Conservation (phyloP, 2,888 invertebrate species). For the Leptopterna dolabrata region DNA sequence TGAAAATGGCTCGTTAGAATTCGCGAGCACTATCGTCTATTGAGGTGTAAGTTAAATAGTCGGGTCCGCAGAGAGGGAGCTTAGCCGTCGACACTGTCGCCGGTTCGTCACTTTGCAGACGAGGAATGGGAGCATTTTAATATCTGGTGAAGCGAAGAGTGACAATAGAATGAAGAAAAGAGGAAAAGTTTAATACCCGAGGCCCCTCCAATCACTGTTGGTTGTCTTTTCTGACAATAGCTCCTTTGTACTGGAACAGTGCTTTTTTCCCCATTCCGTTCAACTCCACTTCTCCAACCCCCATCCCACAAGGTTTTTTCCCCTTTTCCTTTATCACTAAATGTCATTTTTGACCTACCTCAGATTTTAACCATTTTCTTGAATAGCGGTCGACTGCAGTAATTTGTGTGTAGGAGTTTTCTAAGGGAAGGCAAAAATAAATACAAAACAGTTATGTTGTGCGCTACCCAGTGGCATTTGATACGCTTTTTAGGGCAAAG, state of each 20-base stretch:
- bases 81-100: not conserved
- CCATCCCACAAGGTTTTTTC: not conserved
- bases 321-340: not conserved
- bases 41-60: not conserved
- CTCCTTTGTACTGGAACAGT: conserved; percentile 35
- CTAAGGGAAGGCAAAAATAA: too few species aligned
- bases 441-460: too few species aligned
- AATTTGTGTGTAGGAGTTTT: not conserved
- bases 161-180: conserved; percentile 42
- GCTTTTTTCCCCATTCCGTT: not conserved
- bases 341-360: conserved; percentile 31
- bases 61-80: not conserved
- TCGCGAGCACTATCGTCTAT: not conserved
- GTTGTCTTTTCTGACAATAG: conserved; percentile 48
- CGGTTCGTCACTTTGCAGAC: not conserved
- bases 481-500: too few species aligned
- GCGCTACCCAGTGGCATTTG: too few species aligned
- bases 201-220: conserved; percentile 44
- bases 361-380: not conserved
- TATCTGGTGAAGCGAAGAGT: conserved; percentile 43
- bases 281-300: not conserved
- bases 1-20: not conserved
- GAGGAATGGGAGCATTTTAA: conserved; percentile 37
- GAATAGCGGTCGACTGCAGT: not conserved
- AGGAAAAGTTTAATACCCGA: conserved; percentile 43